These are phyloP conservation scores for Mellivora capensis DNA, from an alignment of 2,113 vertebrate genomes.

Conservation along the genomic window DNA sequence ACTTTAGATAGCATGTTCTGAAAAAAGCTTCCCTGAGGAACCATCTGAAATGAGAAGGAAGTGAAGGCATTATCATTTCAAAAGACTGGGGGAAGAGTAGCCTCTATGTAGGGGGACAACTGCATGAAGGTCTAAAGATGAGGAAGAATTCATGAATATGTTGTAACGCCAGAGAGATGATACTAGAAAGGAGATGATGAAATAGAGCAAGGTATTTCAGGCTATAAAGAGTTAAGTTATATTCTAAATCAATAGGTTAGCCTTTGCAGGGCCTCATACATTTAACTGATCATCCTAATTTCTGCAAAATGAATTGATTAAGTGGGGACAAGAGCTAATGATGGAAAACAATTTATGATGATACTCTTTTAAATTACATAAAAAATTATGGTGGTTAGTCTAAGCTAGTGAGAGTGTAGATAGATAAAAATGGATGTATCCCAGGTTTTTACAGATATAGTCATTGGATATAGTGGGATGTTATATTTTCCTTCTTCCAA, in stretches of 20 bases:
- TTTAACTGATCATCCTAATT: not conserved
- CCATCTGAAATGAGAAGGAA: not conserved
- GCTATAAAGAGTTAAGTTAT: not conserved
- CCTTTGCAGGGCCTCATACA: not conserved
- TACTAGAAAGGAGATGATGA: not conserved
- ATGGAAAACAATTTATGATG: not conserved
- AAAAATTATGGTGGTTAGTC: not conserved
- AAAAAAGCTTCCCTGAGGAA: not conserved
- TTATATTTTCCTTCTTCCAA: not conserved
- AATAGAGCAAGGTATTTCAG: not conserved
- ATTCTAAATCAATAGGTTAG: not conserved
- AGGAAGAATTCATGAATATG: not conserved
- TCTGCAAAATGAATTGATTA: not conserved
- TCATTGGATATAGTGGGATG: not conserved
- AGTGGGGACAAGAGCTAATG: not conserved
- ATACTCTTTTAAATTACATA: not conserved
- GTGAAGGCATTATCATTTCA: not conserved
- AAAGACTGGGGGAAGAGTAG: not conserved
- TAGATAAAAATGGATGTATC: not conserved
- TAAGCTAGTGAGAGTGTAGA: not conserved
- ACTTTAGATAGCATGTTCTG: not conserved
- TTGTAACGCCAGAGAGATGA: not conserved
- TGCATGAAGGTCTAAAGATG: not conserved
- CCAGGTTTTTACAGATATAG: not conserved
- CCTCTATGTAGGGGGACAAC: not conserved